Evolutionary conservation across 2,888 invertebrate genomes (phyloP).

Genomic region (Sericinus montela): DNA sequence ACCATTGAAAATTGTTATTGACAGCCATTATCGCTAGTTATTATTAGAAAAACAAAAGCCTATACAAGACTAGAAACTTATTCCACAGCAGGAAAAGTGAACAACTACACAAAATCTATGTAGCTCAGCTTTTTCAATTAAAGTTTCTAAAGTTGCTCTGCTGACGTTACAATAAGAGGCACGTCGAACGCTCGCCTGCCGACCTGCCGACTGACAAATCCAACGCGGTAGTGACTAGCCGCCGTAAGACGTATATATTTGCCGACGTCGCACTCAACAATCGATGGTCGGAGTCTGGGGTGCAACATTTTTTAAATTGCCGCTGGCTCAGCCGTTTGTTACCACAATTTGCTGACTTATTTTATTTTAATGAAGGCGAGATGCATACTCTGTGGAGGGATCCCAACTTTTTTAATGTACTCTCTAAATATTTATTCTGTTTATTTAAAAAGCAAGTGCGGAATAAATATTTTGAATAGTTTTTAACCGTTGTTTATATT

Average conservation of each 20-base stretch:
- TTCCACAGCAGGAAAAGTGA: too few species aligned
- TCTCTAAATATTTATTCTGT: background rate
- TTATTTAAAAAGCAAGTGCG: too few species aligned
- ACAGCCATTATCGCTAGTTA: too few species aligned
- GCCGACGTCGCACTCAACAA: conserved; percentile 45
- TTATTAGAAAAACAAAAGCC: too few species aligned
- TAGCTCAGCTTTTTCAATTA: too few species aligned
- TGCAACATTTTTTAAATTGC: conserved; percentile 18
- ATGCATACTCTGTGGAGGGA: background rate
- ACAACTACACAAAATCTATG: too few species aligned
- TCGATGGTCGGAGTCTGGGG: conserved; percentile 4
- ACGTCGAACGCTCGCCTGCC: conserved; percentile 17
- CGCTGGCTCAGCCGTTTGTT: conserved; percentile 11
- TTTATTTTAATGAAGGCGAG: conserved; percentile 15
- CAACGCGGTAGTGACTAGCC: conserved; percentile 64
- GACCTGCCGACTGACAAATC: conserved; percentile 66
- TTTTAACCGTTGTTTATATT: too few species aligned
- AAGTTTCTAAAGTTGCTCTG: conserved; percentile 26
- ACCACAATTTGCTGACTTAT: conserved; percentile 17
- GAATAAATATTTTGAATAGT: too few species aligned
- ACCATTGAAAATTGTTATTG: too few species aligned
- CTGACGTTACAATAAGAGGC: conserved; percentile 26
- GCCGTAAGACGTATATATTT: conserved; percentile 66
- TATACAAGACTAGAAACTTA: too few species aligned
- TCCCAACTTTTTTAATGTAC: background rate